Evolutionary conservation across 2,888 invertebrate species (phyloP).

Genomic region (Mythimna impura): DNA sequence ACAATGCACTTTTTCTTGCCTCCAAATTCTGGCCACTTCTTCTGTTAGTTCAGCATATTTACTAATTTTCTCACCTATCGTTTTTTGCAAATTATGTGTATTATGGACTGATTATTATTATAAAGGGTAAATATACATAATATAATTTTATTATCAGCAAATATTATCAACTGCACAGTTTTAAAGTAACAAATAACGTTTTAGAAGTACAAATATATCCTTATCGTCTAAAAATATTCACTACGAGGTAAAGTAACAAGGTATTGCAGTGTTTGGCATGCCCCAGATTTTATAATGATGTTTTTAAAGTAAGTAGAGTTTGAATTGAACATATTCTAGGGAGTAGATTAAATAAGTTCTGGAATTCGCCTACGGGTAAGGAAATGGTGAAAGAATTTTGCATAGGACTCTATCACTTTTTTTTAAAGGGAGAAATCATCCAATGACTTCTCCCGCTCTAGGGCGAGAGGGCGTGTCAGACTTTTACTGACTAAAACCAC

Average conservation of each 20-base stretch:
- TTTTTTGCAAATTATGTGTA: no score
- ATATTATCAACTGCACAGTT: background rate
- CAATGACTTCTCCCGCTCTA: no score
- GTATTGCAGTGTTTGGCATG: constrained; percentile 24
- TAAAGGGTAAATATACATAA: no score
- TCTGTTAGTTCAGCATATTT: no score
- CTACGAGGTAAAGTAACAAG: constrained; percentile 18
- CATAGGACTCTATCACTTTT: no score
- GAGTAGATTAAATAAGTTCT: background rate
- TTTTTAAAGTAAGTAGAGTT: constrained; percentile 6
- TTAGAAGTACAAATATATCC: background rate
- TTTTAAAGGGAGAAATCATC: no score
- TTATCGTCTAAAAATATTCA: constrained; percentile 28
- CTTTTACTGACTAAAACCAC: no score
- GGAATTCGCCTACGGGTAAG: background rate
- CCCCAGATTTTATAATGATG: constrained; percentile 18
- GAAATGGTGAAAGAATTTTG: background rate
- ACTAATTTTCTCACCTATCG: no score
- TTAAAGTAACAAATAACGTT: background rate
- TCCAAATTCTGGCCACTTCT: no score
- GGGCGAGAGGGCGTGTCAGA: no score
- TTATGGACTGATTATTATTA: no score
- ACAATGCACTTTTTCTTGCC: no score
- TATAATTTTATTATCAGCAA: background rate
- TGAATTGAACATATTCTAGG: background rate